Evolutionary conservation across 2,888 invertebrate genomes (phyloP).

Genomic region (Oxycera nigricornis): DNA sequence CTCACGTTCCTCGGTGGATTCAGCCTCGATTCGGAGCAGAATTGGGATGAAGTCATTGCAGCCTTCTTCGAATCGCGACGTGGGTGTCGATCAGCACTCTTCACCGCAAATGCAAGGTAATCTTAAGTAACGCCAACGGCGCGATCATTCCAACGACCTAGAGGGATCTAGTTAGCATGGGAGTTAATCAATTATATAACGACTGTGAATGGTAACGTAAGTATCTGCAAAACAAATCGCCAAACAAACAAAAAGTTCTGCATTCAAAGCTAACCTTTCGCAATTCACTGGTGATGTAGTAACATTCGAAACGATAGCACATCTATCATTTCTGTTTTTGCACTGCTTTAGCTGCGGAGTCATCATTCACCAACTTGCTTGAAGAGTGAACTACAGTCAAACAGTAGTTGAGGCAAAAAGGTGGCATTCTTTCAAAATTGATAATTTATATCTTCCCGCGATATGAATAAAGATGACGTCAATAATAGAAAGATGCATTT

Average conservation of each 20-base stretch:
- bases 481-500: too few relatives aligned
- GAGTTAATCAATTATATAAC: conserved; percentile 29
- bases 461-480: too few relatives aligned
- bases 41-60: background rate
- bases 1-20: conserved; percentile 38
- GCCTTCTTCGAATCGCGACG: background rate
- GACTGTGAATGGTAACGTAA: background rate
- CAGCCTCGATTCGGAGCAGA: conserved; percentile 29
- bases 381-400: background rate
- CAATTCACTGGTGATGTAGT: background rate
- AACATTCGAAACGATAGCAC: background rate
- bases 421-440: background rate
- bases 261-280: background rate
- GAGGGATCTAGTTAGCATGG: conserved; percentile 26
- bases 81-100: conserved; percentile 34
- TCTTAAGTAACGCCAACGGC: conserved; percentile 25
- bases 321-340: background rate
- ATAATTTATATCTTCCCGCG: too few relatives aligned
- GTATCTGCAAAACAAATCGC: background rate
- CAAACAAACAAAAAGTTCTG: background rate
- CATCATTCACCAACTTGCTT: too few relatives aligned
- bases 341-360: background rate
- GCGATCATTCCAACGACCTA: conserved; percentile 27
- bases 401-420: background rate
- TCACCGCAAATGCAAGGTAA: conserved; percentile 19